Evolutionary conservation across 2,797 vertebrate genomes (phyloP).

Genomic region (Rhinogobio ventralis): DNA sequence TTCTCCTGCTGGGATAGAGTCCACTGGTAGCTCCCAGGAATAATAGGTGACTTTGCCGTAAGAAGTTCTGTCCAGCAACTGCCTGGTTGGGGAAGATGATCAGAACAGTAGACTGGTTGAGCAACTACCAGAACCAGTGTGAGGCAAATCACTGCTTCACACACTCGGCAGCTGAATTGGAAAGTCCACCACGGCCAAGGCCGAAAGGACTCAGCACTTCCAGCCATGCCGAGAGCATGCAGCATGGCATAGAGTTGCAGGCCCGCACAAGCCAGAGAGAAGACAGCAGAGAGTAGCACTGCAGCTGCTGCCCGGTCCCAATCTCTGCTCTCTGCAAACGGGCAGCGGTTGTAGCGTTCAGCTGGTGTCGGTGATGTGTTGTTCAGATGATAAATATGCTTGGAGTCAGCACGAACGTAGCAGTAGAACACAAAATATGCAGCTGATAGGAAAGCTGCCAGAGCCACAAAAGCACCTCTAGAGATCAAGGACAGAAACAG

Average conservation of each 20-base stretch:
- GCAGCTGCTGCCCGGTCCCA: slow-evolving; percentile 84
- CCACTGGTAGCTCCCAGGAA: slow-evolving; percentile 86
- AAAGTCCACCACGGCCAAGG: slow-evolving; percentile 93
- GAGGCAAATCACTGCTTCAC: slow-evolving; percentile 87
- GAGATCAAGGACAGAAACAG: slow-evolving; percentile 83
- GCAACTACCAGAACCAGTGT: slow-evolving; percentile 86
- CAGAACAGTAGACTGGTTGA: slow-evolving; percentile 83
- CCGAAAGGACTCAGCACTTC: slow-evolving; percentile 78
- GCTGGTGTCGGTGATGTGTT: slow-evolving; percentile 82
- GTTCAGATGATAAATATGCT: slow-evolving; percentile 85
- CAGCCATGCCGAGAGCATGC: slow-evolving; percentile 83
- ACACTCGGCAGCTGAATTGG: slow-evolving; percentile 86
- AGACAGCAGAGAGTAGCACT: slow-evolving; percentile 81
- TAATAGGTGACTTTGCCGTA: slow-evolving; percentile 79
- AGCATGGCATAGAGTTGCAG: slow-evolving; percentile 88
- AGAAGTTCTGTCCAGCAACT: slow-evolving; percentile 84
- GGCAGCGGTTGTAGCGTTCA: slow-evolving; percentile 83
- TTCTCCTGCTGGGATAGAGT: slow-evolving; percentile 83
- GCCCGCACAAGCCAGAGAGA: slow-evolving; percentile 84
- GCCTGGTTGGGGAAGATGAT: slow-evolving; percentile 73
- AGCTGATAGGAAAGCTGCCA: slow-evolving; percentile 82
- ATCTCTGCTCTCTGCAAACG: slow-evolving; percentile 82
- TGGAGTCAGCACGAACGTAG: slow-evolving; percentile 80
- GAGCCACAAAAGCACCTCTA: slow-evolving; percentile 85
- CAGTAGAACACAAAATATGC: slow-evolving; percentile 87